These are phyloP conservation scores for Apis dorsata DNA, from an alignment of 1,140 invertebrate species.

Conservation along the genomic window DNA sequence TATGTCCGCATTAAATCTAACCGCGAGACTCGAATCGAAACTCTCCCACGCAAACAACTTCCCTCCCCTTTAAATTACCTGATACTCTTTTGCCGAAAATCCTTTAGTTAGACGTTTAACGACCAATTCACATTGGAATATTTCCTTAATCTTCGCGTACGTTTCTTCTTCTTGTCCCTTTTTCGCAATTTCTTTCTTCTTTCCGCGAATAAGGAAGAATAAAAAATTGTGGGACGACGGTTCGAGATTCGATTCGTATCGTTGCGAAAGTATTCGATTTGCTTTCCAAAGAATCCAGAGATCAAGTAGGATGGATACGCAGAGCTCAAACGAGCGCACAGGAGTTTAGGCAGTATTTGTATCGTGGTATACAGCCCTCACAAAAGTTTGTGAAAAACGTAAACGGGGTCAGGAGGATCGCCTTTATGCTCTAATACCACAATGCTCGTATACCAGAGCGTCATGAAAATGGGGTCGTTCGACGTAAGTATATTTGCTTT, in stretches of 20 bases:
- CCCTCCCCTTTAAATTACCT: slow-evolving; percentile 13
- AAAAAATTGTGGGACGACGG: too few relatives aligned
- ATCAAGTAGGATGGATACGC: background rate
- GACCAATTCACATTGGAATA: background rate
- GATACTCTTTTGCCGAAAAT: background rate
- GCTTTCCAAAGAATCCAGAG: background rate
- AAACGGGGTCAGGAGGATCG: slow-evolving; percentile 67
- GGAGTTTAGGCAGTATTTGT: slow-evolving; percentile 14
- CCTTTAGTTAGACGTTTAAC: too few relatives aligned
- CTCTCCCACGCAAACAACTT: slow-evolving; percentile 23
- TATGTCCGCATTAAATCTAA: slow-evolving; percentile 75
- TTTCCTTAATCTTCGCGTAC: too few relatives aligned
- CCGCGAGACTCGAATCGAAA: slow-evolving; percentile 57
- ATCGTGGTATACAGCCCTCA: background rate
- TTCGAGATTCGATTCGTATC: too few relatives aligned
- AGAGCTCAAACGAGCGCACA: background rate
- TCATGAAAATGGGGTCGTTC: slow-evolving; percentile 54
- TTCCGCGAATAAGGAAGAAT: too few relatives aligned
- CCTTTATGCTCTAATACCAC: slow-evolving; percentile 56
- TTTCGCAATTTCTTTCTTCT: background rate
- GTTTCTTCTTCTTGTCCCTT: too few relatives aligned
- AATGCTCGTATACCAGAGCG: slow-evolving; percentile 21
- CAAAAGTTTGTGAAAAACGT: slow-evolving; percentile 60
- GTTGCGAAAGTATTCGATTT: too few relatives aligned
- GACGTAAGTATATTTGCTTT: slow-evolving; percentile 74